Base-by-base conservation (phyloP, 2,888 invertebrate genomes). In the Anthrax anthrax region DNA sequence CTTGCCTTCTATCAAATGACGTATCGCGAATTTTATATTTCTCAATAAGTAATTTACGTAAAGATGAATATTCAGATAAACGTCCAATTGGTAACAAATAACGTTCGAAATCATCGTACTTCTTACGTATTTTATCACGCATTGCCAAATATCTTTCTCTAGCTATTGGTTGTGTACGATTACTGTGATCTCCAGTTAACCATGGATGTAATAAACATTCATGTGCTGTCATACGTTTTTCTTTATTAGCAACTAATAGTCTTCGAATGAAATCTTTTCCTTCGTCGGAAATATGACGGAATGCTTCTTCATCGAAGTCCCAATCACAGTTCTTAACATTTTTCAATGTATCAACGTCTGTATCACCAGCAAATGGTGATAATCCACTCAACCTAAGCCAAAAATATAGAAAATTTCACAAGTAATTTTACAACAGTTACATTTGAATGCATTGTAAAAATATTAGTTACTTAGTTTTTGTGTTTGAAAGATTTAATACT, bases 291-390 rank as follows among this genome's bases (percentile, higher is more conserved):
- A 99, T 91, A 60, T 84, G 81, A 19, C 80, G 74, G 76, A 99
- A 99, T 10, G 92, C 84, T 59, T 95, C 92, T 62, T 86, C 84
- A 63, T 98, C 97, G 71, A 99, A 97, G 76, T 94, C 92, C 97
- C 97, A 97, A 70, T 97, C 95, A 67, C 97, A 96, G 12, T 89
- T 88, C 68, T 94, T 94, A 14, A 99, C 97, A 66, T 98, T 97
- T 72, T 94, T 94, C 54, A 98, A 70, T 0, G 98, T 98, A 58
- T 97, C 96, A 46, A 96, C 85, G 70, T 99, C 97, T 64, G 92
- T 95, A 69, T 96, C 95, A 39, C 98, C 98, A 50, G 96, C 95
- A 70, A 99, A 99, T 56, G 98, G 98, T 46, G 98, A 98, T 42
- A 99, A 73, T 43, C 98, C 98, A 60, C 95, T 95, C 53, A 99